Conservation (phyloP, 2,113 vertebrate genomes). For the zebrafish (Danio rerio) region DNA sequence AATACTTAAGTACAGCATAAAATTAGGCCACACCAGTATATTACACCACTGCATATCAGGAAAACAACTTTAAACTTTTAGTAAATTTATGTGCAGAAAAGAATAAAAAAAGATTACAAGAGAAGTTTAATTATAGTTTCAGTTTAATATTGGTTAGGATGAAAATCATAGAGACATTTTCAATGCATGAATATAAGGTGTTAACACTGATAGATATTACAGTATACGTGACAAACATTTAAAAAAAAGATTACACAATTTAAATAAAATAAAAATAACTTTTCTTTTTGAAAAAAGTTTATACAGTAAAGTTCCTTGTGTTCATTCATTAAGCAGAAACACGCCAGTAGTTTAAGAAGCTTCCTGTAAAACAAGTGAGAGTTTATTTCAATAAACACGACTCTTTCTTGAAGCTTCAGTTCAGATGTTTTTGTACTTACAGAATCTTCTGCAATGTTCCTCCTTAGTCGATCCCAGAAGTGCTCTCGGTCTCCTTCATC, state of each 20-base stretch:
- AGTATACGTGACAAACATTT: background rate
- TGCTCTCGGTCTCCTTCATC: constrained; percentile 46
- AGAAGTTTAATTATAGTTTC: background rate
- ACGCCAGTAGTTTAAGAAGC: background rate
- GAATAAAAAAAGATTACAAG: background rate
- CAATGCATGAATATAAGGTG: background rate
- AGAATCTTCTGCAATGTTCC: constrained; percentile 49
- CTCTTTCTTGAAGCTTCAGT: background rate
- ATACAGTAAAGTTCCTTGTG: background rate
- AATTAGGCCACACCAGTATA: no score
- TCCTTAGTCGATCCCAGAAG: constrained; percentile 62
- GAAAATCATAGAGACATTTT: constrained; percentile 4
- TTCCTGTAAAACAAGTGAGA: background rate
- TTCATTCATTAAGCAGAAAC: background rate
- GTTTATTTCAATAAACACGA: background rate
- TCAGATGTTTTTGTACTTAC: constrained; percentile 13
- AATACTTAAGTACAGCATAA: no score
- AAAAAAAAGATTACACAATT: no score
- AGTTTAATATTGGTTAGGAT: background rate
- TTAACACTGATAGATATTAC: background rate
- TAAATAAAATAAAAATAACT: background rate
- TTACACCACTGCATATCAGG: background rate
- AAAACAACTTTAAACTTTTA: background rate
- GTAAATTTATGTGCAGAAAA: background rate
- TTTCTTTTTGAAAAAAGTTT: background rate